Conservation (phyloP, 2,888 invertebrate genomes). For the Clitarchus hookeri region DNA sequence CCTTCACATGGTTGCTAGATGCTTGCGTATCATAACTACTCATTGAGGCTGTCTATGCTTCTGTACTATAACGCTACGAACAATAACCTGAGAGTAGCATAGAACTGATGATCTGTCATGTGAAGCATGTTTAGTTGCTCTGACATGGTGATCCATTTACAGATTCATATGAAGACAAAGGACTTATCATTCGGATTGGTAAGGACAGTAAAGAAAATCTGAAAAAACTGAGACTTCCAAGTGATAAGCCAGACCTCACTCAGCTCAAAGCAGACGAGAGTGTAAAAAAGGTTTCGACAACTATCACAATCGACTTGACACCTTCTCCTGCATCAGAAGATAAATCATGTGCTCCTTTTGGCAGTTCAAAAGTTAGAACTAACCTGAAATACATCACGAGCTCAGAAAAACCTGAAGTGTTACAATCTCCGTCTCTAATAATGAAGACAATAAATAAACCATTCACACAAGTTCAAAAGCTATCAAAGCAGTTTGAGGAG, state of each 20-base stretch:
- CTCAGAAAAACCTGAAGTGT: constrained; percentile 18
- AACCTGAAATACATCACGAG: not conserved
- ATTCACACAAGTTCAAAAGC: constrained; percentile 12
- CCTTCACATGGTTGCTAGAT: constrained; percentile 5
- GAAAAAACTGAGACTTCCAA: not conserved
- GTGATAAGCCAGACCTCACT: not conserved
- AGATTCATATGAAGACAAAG: constrained; percentile 48
- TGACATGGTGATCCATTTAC: constrained; percentile 11
- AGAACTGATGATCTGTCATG: not conserved
- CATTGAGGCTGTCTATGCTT: not conserved
- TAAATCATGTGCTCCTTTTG: not conserved
- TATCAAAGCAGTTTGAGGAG: constrained; percentile 21
- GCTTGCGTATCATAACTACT: constrained; percentile 2
- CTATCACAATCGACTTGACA: constrained; percentile 56
- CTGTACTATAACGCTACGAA: constrained; percentile 9
- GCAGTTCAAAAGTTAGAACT: not conserved
- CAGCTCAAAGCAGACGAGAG: not conserved
- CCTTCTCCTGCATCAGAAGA: constrained; percentile 45
- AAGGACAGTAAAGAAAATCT: constrained; percentile 29
- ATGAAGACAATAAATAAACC: constrained; percentile 37
- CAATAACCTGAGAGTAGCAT: not conserved
- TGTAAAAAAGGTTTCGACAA: constrained; percentile 49
- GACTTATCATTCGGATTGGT: constrained; percentile 56
- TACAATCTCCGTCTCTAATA: constrained; percentile 39
- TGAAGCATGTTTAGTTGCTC: not conserved